Base-by-base conservation (phyloP, 1,140 invertebrate species). In the Nixonia krombeini region DNA sequence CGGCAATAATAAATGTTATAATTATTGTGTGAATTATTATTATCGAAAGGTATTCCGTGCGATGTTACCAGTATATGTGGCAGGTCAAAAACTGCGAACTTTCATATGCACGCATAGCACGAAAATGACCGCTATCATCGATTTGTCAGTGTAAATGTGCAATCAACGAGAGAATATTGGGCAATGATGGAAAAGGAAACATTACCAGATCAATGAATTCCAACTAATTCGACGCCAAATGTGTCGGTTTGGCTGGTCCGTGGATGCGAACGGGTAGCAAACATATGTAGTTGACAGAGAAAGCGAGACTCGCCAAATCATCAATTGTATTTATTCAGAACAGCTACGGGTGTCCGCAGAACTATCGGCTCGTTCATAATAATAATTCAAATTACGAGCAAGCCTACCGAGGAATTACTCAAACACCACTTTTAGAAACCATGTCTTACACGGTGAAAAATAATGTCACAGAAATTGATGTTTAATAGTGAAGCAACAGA, bases 171-270 rank as follows among this genome's bases (percentile, higher is more conserved):
- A 45, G 58, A 73, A 73, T 70, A 68, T 62, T 56, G 45, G 61
- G 67, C 56, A 70, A 63, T 66, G 55, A 58, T 66, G 53, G 63
- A 71, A 71, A 71, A 59, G 35, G 62, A 58, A 67, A 71, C 63
- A 71, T 68, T 73, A 62, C 50, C 72, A 68, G 64, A 70, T 73
- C 64, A 68, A 64, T 73, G 68, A 73, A 73, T 73, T 68, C 41
- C 61, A 64, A 65, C 67, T 73, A 70, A 68, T 65, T 63, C 57
- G 61, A 62, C 61, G 29, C 65, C 58, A 64, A 70, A 65, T 65
- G 69, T 59, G 53, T 63, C 58, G 58, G 40, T 66, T 63, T 66
- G 47, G 53, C 40, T 44, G 49, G 15, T 12, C 49, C 65, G 47
- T 29, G 44, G 57, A 62, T 57, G 57, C 56, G 50, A 56, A 65